phyloP scores from a whole-genome alignment of 2,113 vertebrate species.

The Budorcas taxicolor region DNA sequence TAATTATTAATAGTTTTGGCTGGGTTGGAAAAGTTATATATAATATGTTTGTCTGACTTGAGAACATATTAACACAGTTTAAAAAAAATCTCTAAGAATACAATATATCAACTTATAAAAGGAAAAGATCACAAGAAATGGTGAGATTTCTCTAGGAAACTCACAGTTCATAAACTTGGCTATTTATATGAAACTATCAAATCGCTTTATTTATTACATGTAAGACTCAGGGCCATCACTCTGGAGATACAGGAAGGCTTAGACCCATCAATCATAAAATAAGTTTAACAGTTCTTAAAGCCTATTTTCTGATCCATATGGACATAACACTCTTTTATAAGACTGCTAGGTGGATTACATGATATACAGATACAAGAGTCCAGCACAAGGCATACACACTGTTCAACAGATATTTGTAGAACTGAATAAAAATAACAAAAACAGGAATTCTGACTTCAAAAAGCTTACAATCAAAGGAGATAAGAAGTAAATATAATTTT shows the following conservation, averaged over 20 bases:
- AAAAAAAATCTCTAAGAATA: neutral
- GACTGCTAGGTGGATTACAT: neutral
- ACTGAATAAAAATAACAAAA: neutral
- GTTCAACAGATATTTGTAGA: neutral
- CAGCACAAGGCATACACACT: neutral
- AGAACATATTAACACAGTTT: neutral
- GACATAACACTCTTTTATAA: neutral
- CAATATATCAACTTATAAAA: neutral
- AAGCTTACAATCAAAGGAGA: neutral
- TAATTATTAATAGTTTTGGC: neutral
- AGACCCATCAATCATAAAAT: conserved; percentile 7
- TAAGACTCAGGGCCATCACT: neutral
- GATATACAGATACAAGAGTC: neutral
- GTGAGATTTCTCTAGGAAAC: neutral
- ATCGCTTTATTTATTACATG: neutral
- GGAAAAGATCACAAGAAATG: neutral
- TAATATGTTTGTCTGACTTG: neutral
- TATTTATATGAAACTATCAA: conserved; percentile 21
- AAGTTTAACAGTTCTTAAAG: neutral
- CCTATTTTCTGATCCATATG: conserved; percentile 4
- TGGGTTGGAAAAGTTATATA: neutral
- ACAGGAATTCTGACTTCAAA: neutral
- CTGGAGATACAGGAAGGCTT: neutral
- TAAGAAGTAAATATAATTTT: neutral
- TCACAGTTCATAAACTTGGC: neutral